Conservation (phyloP, 1,140 invertebrate species). For the Drosophila oshimai region DNA sequence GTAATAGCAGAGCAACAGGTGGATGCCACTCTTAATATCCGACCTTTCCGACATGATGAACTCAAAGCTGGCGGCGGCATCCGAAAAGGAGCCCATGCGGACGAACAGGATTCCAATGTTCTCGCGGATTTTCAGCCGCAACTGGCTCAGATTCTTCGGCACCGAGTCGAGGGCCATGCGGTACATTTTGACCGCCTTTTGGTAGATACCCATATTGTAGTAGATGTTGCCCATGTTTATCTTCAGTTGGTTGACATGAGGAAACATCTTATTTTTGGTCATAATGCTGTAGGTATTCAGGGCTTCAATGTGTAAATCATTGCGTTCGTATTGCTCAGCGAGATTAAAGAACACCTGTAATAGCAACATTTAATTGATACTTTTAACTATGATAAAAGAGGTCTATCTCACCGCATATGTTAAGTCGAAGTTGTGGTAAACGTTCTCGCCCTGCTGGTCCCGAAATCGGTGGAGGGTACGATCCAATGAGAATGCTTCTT, state of each 20-base stretch:
- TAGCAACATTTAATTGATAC: not conserved
- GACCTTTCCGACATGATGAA: constrained; percentile 98
- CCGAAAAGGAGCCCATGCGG: constrained; percentile 97
- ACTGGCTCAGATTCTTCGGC: constrained; percentile 94
- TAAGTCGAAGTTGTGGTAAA: constrained; percentile 94
- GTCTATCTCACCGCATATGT: constrained; percentile 91
- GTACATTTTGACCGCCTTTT: constrained; percentile 98
- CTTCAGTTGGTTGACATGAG: constrained; percentile 95
- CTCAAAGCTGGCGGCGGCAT: constrained; percentile 98
- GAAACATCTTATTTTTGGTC: constrained; percentile 92
- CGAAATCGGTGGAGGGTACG: constrained; percentile 93
- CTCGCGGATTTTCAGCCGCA: constrained; percentile 98
- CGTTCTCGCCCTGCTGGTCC: constrained; percentile 93
- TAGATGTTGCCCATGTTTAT: constrained; percentile 99
- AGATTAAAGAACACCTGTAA: constrained; percentile 95
- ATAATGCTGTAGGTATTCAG: constrained; percentile 97
- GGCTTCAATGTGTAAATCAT: constrained; percentile 97
- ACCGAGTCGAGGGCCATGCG: constrained; percentile 98
- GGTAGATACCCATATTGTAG: constrained; percentile 96
- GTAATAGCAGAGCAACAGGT: constrained; percentile 96
- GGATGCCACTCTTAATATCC: constrained; percentile 94
- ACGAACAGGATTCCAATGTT: constrained; percentile 98
- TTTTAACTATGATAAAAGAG: too few relatives aligned
- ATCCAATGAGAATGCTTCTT: constrained; percentile 97
- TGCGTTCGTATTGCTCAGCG: constrained; percentile 95